Base-by-base conservation (phyloP, 2,113 vertebrate genomes). In the Odontesthes bonariensis region DNA sequence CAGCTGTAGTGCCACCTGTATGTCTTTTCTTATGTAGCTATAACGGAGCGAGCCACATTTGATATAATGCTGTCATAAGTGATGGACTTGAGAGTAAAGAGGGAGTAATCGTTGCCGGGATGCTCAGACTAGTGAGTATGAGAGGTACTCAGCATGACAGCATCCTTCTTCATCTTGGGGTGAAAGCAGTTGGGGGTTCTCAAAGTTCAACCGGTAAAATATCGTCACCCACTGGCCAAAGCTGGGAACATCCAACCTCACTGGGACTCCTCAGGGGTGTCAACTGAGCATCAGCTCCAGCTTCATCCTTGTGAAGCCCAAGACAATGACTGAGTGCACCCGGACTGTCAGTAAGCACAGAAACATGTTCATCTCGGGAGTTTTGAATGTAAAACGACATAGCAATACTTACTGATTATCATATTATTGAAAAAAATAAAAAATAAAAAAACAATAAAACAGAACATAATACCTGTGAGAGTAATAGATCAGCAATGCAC, bases 91-190 rank as follows among this genome's bases (percentile, higher is more conserved):
- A 85, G 87, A 63, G 81, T 92, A 85, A 86, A 90, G 86, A 91
- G 89, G 86, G 86, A 92, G 84, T 92, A 90, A 93, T 93, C 92
- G 92, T 86, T 89, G 92, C 90, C 86, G 90, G 89, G 90, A 89
- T 90, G 90, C 91, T 89, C 84, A 75, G 88, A 91, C 91, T 90
- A 83, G 83, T 91, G 85, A 90, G 79, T 92, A 82, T 92, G 86
- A 89, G 87, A 91, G 82, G 84, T 85, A 92, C 89, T 91, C 91
- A 87, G 91, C 90, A 82, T 92, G 91, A 92, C 92, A 93, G 91
- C 92, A 92, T 92, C 90, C 90, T 89, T 92, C 90, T 91, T 93
- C 91, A 90, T 92, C 86, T 92, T 87, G 83, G 87, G 90, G 88
- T 89, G 87, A 92, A 88, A 92, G 82, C 90, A 89, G 87, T 85